phyloP scores from a whole-genome alignment of 2,797 vertebrate species.

The Rhincodon typus region DNA sequence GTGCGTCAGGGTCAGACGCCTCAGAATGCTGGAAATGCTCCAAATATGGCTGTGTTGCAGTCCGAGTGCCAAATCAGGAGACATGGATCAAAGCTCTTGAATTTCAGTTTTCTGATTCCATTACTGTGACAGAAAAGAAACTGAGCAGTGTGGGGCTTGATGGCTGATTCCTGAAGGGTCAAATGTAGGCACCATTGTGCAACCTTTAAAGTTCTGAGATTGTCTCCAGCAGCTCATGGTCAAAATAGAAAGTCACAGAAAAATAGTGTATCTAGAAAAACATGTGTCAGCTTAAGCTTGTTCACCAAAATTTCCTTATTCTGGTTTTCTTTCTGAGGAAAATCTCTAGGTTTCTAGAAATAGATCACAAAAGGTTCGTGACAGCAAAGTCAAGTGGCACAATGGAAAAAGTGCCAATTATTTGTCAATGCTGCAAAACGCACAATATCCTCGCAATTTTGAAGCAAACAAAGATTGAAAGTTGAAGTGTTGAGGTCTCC shows the following conservation, averaged over 20 bases:
- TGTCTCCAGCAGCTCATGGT: background rate
- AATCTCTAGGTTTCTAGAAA: background rate
- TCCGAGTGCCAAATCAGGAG: background rate
- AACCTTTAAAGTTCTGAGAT: no score
- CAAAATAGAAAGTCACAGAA: background rate
- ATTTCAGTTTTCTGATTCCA: background rate
- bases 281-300: background rate
- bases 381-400: background rate
- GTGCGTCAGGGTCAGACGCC: background rate
- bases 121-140: background rate
- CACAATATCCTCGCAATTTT: background rate
- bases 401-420: background rate
- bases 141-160: background rate
- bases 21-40: background rate
- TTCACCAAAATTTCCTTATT: background rate
- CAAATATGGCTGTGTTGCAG: background rate
- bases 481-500: background rate
- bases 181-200: background rate
- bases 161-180: background rate
- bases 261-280: background rate
- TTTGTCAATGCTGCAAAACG: background rate
- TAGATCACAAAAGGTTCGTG: background rate
- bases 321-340: background rate
- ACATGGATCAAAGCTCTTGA: background rate
- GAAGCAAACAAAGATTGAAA: background rate